phyloP scores from a whole-genome alignment of 53 echinoderm and acorn worm genomes.

The Temnopleurus reevesii region DNA sequence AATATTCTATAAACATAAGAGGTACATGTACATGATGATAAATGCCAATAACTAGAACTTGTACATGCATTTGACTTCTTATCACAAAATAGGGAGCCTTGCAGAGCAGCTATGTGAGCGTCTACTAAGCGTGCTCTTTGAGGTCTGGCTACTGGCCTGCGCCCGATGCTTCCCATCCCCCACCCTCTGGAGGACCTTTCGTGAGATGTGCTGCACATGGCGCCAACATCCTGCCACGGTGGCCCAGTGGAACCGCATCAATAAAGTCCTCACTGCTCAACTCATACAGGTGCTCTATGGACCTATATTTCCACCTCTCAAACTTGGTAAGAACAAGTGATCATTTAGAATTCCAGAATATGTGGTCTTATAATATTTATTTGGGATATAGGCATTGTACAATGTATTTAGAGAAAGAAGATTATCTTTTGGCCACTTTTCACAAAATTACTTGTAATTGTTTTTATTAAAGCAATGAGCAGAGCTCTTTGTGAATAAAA shows the following conservation, averaged over 20 bases:
- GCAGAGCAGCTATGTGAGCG: constrained; percentile 97
- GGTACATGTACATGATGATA: too few species aligned
- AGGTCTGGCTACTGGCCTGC: constrained; percentile 95
- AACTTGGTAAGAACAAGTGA: constrained; percentile 70
- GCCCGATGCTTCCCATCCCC: constrained; percentile 94
- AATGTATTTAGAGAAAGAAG: too few species aligned
- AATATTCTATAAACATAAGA: too few species aligned
- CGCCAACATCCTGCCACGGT: constrained; percentile 88
- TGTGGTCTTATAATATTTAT: too few species aligned
- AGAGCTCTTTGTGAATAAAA: too few species aligned
- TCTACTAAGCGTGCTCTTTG: constrained; percentile 96
- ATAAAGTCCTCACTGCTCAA: constrained; percentile 84
- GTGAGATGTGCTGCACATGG: constrained; percentile 96
- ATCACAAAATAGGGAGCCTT: constrained; percentile 69
- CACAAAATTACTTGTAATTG: too few species aligned
- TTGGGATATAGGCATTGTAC: too few species aligned
- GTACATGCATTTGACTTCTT: too few species aligned
- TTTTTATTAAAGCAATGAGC: too few species aligned
- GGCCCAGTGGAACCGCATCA: constrained; percentile 95
- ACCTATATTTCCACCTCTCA: constrained; percentile 83
- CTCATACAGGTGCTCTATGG: constrained; percentile 89
- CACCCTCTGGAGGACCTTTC: constrained; percentile 87
- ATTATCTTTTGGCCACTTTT: too few species aligned
- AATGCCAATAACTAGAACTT: too few species aligned
- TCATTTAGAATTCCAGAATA: too few species aligned